Conservation (phyloP, 2,888 invertebrate species). For the Gymnosoma rotundatum region DNA sequence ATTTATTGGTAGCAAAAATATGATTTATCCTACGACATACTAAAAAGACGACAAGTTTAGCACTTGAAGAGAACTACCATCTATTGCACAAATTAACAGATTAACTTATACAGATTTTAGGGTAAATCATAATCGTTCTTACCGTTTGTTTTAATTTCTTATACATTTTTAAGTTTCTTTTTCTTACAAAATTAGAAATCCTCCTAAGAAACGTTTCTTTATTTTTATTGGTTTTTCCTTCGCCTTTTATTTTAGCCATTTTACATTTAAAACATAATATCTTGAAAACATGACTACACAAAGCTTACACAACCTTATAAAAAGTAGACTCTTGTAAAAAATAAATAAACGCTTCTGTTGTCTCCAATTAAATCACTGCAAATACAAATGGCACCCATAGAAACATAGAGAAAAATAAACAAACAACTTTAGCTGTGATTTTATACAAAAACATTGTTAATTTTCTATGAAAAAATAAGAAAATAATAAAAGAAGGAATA, state of each 20-base stretch:
- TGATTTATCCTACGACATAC: too few relatives aligned
- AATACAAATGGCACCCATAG: constrained; percentile 54
- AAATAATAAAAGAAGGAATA: neutral
- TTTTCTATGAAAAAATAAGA: constrained; percentile 53
- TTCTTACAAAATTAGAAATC: constrained; percentile 50
- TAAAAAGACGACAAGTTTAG: too few relatives aligned
- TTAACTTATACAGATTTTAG: too few relatives aligned
- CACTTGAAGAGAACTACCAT: too few relatives aligned
- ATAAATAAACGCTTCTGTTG: constrained; percentile 42
- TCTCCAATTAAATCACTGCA: constrained; percentile 59
- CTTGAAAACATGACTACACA: constrained; percentile 2
- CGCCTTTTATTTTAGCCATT: constrained; percentile 22
- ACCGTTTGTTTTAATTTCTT: neutral
- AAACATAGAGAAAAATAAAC: constrained; percentile 34
- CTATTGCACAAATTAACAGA: too few relatives aligned
- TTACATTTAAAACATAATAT: constrained; percentile 43
- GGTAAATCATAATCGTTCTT: neutral
- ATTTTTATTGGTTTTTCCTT: constrained; percentile 1
- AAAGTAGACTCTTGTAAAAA: neutral
- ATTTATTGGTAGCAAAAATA: too few relatives aligned
- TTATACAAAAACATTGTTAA: constrained; percentile 41
- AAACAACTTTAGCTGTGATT: constrained; percentile 39
- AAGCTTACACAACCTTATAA: constrained; percentile 9
- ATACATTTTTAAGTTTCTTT: neutral
- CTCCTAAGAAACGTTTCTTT: constrained; percentile 40